Percentiles rank a stretch among this genome's conserved stretches.
phyloP scores from a whole-genome alignment of 2,797 vertebrate species.

The Kryptopterus vitreolus region DNA sequence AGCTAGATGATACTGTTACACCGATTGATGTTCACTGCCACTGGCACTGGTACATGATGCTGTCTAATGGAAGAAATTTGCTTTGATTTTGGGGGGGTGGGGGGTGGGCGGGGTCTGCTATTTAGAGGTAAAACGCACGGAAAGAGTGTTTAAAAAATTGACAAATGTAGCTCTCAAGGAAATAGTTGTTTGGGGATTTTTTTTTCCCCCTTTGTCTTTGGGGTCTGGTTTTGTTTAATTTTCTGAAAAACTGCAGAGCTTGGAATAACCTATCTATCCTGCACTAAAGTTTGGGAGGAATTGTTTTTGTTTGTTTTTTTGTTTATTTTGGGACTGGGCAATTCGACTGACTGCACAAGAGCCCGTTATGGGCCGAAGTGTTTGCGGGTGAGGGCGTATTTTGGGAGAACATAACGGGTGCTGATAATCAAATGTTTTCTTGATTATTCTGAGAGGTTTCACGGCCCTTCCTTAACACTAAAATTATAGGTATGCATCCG shows the following conservation, averaged over 20 bases:
- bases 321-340: constrained; percentile 52
- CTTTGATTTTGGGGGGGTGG: constrained; percentile 25
- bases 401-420: constrained; percentile 34
- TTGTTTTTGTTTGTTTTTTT: no score
- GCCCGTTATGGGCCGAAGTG: constrained; percentile 41
- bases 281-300: constrained; percentile 73
- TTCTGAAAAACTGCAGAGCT: neutral
- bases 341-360: constrained; percentile 61
- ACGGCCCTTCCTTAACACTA: constrained; percentile 44
- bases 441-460: constrained; percentile 4
- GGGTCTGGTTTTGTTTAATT: neutral
- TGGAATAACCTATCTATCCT: constrained; percentile 73
- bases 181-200: neutral
- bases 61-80: constrained; percentile 45
- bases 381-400: constrained; percentile 35
- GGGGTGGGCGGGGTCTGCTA: constrained; percentile 21
- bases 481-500: neutral
- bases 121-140: constrained; percentile 22
- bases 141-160: neutral
- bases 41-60: constrained; percentile 60
- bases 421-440: constrained; percentile 57
- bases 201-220: neutral
- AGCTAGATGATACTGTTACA: constrained; percentile 65
- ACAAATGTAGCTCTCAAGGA: constrained; percentile 19
- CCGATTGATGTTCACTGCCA: constrained; percentile 58